Evolutionary conservation across 1,140 invertebrate genomes (phyloP), one percentile per base, ranked within the genome.

Genomic region (Bombyx mori): DNA sequence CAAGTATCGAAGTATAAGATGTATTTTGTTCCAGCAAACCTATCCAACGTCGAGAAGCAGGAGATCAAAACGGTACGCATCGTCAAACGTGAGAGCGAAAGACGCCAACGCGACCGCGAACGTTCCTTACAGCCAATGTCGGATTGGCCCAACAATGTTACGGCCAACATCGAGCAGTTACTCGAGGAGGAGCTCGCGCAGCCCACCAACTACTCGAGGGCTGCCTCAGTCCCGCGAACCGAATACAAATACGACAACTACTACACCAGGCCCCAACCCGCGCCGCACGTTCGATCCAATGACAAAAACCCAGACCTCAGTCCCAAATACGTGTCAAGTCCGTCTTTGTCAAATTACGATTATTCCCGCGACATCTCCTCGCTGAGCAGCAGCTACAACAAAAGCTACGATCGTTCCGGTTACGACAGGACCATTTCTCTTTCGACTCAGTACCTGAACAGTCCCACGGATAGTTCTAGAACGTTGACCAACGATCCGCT

Each of bases 41-140:
- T 95, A 44, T 92, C 93, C 1, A 92, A 92, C 79, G 93, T 95
- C 46, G 95, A 97, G 70, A 94, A 94, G 63, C 94, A 93, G 77
- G 94, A 96, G 83, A 95, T 96, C 35, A 96, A 97, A 89, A 98
- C 97, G 1, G 96, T 98, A 26, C 90, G 97, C 56, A 97, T 97
- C 71, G 96, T 98, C 0, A 98, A 98, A 88, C 87, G 96, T 35
- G 96, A 97, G 75, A 95, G 95, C 26, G 96, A 97, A 79, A 89
- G 95, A 51, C 88, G 95, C 1, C 94, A 95, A 72, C 89, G 94
- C 55, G 94, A 95, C 73, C 89, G 93, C 47, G 91, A 93, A 62
- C 79, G 91, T 54, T 86, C 83, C 6, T 65, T 89, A 2, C 88
- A 89, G 55, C 88, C 88, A 0, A 80, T 86, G 75, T 73, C 77